A percentile compares a stretch with the other conserved stretches of the same genome.
Conservation (phyloP, 2,797 vertebrate species). For the Limosa lapponica region DNA sequence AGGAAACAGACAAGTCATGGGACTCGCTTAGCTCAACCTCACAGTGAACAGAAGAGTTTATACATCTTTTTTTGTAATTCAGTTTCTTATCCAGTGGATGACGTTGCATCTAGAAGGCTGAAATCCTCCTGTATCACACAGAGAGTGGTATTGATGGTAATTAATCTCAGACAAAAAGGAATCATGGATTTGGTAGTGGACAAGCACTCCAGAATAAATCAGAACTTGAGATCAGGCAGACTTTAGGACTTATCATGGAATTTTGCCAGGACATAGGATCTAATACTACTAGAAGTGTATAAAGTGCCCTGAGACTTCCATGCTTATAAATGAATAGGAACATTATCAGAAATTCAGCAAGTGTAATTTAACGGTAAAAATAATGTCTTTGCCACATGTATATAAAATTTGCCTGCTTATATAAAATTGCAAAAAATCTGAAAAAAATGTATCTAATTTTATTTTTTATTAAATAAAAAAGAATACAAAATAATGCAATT, state of each 20-base stretch:
- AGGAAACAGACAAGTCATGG: background rate
- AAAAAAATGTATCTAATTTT: background rate
- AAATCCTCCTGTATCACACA: background rate
- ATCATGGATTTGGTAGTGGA: background rate
- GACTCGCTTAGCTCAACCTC: background rate
- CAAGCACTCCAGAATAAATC: background rate
- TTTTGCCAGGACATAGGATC: background rate
- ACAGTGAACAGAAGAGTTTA: background rate
- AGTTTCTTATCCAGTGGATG: background rate
- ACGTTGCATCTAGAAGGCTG: background rate
- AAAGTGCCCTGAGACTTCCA: background rate
- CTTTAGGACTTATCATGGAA: background rate
- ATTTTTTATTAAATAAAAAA: background rate
- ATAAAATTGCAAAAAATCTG: background rate
- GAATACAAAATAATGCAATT: background rate
- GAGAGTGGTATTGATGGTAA: background rate
- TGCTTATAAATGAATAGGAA: background rate
- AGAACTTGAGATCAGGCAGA: background rate
- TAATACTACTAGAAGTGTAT: background rate
- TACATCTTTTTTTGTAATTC: background rate
- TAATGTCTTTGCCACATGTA: background rate
- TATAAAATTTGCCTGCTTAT: background rate
- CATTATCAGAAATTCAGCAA: background rate
- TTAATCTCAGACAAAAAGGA: background rate
- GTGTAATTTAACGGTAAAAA: background rate